These are phyloP conservation scores for Cydia splendana DNA, from an alignment of 1,140 invertebrate species.

Conservation along the genomic window DNA sequence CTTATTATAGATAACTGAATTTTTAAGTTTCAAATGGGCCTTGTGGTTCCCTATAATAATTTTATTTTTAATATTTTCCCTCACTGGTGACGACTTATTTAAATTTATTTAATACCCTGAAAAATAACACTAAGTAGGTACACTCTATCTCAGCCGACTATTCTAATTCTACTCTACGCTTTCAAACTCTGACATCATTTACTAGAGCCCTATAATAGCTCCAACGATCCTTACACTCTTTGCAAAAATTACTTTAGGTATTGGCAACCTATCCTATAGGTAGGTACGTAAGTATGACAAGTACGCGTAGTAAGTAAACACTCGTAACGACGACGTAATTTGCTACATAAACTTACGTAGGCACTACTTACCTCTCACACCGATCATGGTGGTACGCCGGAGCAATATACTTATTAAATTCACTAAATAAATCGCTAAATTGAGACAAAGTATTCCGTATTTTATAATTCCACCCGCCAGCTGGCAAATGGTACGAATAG, in stretches of 20 bases:
- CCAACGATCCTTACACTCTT: too few relatives aligned
- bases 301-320: conserved; percentile 3
- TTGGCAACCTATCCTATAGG: not conserved
- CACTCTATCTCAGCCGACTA: too few relatives aligned
- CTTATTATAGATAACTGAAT: too few relatives aligned
- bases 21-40: too few relatives aligned
- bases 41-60: too few relatives aligned
- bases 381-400: conserved; percentile 97
- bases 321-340: conserved; percentile 27
- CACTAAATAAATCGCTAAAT: conserved; percentile 96
- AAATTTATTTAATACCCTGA: too few relatives aligned
- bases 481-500: conserved; percentile 92
- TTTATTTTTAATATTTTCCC: too few relatives aligned
- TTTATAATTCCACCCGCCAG: conserved; percentile 87
- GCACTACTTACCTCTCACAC: conserved; percentile 89
- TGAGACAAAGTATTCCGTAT: conserved; percentile 90
- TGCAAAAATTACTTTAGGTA: not conserved
- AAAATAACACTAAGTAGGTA: too few relatives aligned
- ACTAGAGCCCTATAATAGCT: too few relatives aligned
- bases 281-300: conserved; percentile 5
- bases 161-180: too few relatives aligned
- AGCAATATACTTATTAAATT: conserved; percentile 97
- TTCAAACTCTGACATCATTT: too few relatives aligned
- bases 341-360: conserved; percentile 30
- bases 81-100: too few relatives aligned